Percentiles rank a stretch among this genome's conserved stretches.
phyloP scores from a whole-genome alignment of 2,797 vertebrate species.

The Hoplostethus atlanticus region DNA sequence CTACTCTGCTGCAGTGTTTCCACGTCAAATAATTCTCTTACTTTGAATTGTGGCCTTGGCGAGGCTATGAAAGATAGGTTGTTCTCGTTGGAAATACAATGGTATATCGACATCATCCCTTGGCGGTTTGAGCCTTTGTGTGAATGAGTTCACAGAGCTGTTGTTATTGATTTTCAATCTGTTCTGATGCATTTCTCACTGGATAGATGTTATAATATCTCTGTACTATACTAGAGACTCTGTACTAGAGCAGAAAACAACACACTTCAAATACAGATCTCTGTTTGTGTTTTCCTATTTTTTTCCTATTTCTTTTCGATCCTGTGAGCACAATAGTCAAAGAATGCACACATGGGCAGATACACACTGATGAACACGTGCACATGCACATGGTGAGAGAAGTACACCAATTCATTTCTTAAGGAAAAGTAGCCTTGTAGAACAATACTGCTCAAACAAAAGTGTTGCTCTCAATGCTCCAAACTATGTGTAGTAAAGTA shows the following conservation, averaged over 20 bases:
- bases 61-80: not conserved
- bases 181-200: conserved; percentile 1
- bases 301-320: not conserved
- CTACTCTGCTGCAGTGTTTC: conserved; percentile 52
- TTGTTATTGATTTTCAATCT: conserved; percentile 27
- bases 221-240: not conserved
- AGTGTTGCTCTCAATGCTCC: not conserved
- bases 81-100: conserved; percentile 14
- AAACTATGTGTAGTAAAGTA: too few species aligned
- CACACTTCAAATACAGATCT: conserved; percentile 16
- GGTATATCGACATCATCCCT: conserved; percentile 7
- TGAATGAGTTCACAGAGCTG: conserved; percentile 9
- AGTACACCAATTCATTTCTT: not conserved
- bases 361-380: not conserved
- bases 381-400: not conserved
- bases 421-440: not conserved
- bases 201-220: conserved; percentile 7
- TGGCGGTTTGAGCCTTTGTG: conserved; percentile 3
- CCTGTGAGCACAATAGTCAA: conserved; percentile 1
- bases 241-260: conserved; percentile 19
- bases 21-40: conserved; percentile 43
- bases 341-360: not conserved
- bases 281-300: not conserved
- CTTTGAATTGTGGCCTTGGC: conserved; percentile 5
- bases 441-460: not conserved